Conservation (phyloP, 2,888 invertebrate species). For the Drosophila meridionalis region DNA sequence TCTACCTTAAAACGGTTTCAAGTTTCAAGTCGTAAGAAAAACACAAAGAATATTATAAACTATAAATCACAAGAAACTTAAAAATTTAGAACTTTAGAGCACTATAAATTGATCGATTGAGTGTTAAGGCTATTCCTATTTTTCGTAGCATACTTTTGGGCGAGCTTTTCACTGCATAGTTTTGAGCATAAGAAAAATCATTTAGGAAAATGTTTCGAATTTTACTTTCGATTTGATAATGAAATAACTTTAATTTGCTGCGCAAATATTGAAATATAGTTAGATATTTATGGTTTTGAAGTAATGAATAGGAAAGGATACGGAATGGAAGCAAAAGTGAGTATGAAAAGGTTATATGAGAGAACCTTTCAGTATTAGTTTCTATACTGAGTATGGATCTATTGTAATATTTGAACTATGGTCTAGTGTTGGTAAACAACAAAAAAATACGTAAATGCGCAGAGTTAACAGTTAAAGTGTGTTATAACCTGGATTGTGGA, state of each 20-base stretch:
- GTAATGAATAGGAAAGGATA: background rate
- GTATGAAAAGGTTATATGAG: background rate
- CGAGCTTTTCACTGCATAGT: conserved; percentile 10
- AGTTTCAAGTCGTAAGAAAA: background rate
- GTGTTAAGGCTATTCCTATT: too few species aligned
- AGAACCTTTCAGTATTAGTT: background rate
- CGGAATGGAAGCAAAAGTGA: rapidly evolving
- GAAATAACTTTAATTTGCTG: background rate
- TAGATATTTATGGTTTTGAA: background rate
- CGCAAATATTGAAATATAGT: background rate
- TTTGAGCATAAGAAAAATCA: conserved; percentile 3
- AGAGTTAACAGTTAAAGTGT: background rate
- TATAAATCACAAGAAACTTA: background rate
- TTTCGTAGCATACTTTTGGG: conserved; percentile 28
- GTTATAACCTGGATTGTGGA: too few species aligned
- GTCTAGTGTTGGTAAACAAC: background rate
- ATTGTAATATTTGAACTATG: background rate
- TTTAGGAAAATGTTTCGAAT: background rate
- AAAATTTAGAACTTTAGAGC: background rate
- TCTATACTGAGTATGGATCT: background rate
- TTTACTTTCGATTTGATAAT: background rate
- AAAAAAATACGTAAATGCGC: background rate
- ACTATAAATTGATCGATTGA: background rate
- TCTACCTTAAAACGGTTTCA: too few species aligned
- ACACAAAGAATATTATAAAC: background rate